phyloP scores from a whole-genome alignment of 2,797 vertebrate genomes.

The Ambastaia sidthimunki region DNA sequence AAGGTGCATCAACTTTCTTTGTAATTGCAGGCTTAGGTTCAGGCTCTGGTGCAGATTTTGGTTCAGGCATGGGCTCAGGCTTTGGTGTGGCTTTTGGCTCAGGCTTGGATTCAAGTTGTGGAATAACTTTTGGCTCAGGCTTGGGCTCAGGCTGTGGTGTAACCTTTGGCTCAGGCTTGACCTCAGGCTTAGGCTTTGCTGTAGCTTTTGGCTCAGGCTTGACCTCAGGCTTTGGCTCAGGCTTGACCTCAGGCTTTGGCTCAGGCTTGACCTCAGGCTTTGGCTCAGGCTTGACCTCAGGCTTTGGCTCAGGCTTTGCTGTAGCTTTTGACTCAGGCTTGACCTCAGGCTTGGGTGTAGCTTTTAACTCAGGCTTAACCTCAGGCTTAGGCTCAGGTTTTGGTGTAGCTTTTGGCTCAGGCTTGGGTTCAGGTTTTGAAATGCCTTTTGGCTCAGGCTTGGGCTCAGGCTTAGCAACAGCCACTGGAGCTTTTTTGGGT shows the following conservation, averaged over 20 bases:
- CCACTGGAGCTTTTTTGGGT: no score
- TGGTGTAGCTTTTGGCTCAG: constrained; percentile 47
- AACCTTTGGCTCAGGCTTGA: constrained; percentile 17
- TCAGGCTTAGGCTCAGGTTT: constrained; percentile 61
- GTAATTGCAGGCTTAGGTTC: constrained; percentile 50
- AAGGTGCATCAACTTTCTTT: constrained; percentile 69
- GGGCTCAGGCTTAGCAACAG: not conserved
- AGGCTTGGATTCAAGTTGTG: not conserved
- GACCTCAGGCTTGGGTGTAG: constrained; percentile 23
- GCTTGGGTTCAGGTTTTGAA: not conserved
- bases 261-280: constrained; percentile 19
- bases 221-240: not conserved
- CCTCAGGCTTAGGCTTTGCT: not conserved
- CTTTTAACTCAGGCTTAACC: constrained; percentile 11
- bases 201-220: constrained; percentile 5
- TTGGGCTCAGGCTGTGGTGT: constrained; percentile 21
- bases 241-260: constrained; percentile 13
- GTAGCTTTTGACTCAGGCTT: constrained; percentile 10
- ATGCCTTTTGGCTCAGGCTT: constrained; percentile 53
- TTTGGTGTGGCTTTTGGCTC: constrained; percentile 21
- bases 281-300: constrained; percentile 23
- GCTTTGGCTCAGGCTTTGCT: constrained; percentile 35
- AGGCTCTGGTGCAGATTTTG: constrained; percentile 37
- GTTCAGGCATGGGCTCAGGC: constrained; percentile 12
- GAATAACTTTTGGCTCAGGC: constrained; percentile 51